Evolutionary conservation across 2,797 vertebrate genomes (phyloP).

Genomic region (Petrocephalus sullivani): DNA sequence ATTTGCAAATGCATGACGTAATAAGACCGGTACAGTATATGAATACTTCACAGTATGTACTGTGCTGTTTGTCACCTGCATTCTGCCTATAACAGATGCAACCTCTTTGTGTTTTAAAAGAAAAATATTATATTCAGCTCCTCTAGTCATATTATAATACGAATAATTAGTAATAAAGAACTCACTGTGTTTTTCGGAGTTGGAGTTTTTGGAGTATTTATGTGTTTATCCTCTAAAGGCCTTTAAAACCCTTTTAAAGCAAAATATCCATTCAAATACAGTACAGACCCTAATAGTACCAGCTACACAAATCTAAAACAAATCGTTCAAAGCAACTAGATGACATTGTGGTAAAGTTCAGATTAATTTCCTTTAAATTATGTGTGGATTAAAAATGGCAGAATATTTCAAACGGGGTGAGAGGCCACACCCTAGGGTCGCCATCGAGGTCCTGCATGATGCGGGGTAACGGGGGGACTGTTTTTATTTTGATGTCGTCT

Average conservation of each 20-base stretch:
- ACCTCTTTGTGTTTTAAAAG: background rate
- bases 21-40: background rate
- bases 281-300: background rate
- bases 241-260: background rate
- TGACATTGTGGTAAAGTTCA: background rate
- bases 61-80: background rate
- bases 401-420: background rate
- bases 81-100: too few species aligned
- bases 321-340: background rate
- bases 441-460: background rate
- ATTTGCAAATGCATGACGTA: background rate
- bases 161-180: background rate
- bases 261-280: background rate
- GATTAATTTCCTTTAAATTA: background rate
- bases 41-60: background rate
- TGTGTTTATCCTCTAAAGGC: background rate
- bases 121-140: background rate
- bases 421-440: slow-evolving; percentile 10
- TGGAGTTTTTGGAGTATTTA: background rate
- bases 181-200: background rate
- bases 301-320: background rate
- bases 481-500: slow-evolving; percentile 18
- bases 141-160: background rate
- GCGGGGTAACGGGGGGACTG: background rate
- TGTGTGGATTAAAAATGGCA: background rate